Conservation (phyloP, 2,888 invertebrate species). For the Drosophila anomalata region DNA sequence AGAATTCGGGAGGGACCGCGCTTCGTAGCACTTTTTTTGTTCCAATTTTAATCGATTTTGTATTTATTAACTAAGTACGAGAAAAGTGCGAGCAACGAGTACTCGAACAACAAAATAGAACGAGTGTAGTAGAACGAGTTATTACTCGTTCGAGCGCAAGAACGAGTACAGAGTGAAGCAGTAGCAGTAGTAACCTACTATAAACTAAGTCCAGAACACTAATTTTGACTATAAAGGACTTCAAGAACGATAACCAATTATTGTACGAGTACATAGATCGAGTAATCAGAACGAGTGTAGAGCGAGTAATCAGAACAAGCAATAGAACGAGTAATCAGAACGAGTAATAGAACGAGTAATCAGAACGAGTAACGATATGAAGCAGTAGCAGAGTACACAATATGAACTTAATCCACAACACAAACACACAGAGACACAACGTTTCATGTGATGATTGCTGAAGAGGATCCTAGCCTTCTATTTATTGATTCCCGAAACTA, state of each 20-base stretch:
- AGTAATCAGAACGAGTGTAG: background rate
- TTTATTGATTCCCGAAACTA: background rate
- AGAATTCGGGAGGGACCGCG: too few relatives aligned
- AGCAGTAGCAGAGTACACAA: background rate
- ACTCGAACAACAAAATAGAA: too few relatives aligned
- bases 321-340: background rate
- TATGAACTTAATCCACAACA: background rate
- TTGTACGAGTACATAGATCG: background rate
- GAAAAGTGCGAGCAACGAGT: too few relatives aligned
- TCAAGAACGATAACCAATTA: background rate
- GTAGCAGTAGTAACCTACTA: too few relatives aligned
- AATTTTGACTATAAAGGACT: too few relatives aligned
- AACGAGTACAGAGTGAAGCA: too few relatives aligned
- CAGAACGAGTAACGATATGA: background rate
- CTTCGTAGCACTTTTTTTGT: too few relatives aligned
- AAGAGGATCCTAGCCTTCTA: background rate
- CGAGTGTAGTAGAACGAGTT: too few relatives aligned
- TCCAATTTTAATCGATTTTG: too few relatives aligned
- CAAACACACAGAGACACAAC: constrained; percentile 1
- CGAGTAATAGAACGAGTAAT: background rate
- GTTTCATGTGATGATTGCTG: constrained; percentile 1
- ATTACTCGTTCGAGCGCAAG: too few relatives aligned
- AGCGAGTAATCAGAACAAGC: background rate
- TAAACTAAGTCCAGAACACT: too few relatives aligned
- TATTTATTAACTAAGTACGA: too few relatives aligned